Base-by-base conservation (phyloP, 2,888 invertebrate species). In the Therioaphis trifolii region DNA sequence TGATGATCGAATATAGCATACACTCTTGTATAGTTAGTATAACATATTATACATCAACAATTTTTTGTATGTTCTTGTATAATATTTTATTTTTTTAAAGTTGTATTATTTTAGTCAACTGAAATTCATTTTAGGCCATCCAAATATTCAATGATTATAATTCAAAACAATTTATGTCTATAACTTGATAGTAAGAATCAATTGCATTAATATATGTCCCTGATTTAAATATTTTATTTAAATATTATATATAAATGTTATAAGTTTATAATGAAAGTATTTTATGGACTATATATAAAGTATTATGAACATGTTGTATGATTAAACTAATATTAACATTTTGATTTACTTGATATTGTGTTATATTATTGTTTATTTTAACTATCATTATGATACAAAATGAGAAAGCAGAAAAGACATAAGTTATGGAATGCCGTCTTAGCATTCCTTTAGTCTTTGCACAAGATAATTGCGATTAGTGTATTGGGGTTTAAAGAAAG, bases 201-300 rank as follows among this genome's bases (percentile, higher is more conserved):
- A 27, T 55, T 40, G 18, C 43, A 27, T 68, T 78, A 43, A 78
- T 79, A 69, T 79, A 69, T 55, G 78, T 79, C 78, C 78, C 69
- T 69, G 78, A 79, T 79, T 79, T 79, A 79, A 79, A 79, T 79
- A 69, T 79, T 79, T 76, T 63, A 76, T 63, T 74, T 63, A 29
- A 52, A 35, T 52, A 43, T n/a, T 78, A 40, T 61, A 27, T 5
- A 7, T 35, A 5, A 35, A 35, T 35, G 35, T 35, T 52, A 9
- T 72, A 35, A 52, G 29, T 35, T 15, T 66, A 35, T 12, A 29
- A n/a, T 77, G 68, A 27, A 55, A 55, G 27, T 69, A 55, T 55
- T 71, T 63, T 76, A 61, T 43, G 18, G 43, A 61, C 27, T 43
- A n/a, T 29, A 76, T 63, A 63, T 15, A 29, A 14, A 58, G 58